Evolutionary conservation across 2,888 invertebrate species (phyloP), one percentile per base, ranked within the genome.

Genomic region (Eurois occulta): DNA sequence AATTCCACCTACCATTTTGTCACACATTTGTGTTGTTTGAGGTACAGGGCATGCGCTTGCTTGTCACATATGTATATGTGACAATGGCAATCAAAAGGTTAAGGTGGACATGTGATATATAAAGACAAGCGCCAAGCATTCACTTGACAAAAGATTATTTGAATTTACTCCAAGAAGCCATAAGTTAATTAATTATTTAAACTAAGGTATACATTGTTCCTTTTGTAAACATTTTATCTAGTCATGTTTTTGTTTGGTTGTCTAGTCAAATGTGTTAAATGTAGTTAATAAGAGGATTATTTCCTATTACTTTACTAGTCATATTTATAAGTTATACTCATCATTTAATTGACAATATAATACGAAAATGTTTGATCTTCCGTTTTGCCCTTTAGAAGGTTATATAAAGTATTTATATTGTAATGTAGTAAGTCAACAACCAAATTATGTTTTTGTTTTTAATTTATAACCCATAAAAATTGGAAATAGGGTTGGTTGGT

Each of bases 311-410:
- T 78, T 66, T 77, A 48, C 81, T 87, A 85, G 87, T 80, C 78
- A 80, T 83, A 78, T 64, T 64, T 84, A 64, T 83, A 78, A 88
- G 83, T 82, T 86, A 66, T 74, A 78, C 77, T 87, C 76, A 75
- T 72, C 46, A 87, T 88, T 87, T 80, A 72, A 73, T 86, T 85
- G 77, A 85, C 87, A 86, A 85, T 80, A 69, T 75, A 71, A 71
- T 68, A 35, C 32, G 58, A 75, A 85, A 81, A 76, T 70, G 66
- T 76, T 71, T 85, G 79, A 78, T 88, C 82, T 88, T 86, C 86
- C 84, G 69, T 83, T 80, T 80, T 83, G 69, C 48, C 52, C 46
- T 79, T 66, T 78, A 77, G 32, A 71, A 85, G 78, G 64, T 82
- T 60, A 75, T 80, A 21, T 69, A 55, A 67, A 65, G 35, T 72